Evolutionary conservation across 2,113 vertebrate genomes (phyloP).

Genomic region (Danionella cerebrum): DNA sequence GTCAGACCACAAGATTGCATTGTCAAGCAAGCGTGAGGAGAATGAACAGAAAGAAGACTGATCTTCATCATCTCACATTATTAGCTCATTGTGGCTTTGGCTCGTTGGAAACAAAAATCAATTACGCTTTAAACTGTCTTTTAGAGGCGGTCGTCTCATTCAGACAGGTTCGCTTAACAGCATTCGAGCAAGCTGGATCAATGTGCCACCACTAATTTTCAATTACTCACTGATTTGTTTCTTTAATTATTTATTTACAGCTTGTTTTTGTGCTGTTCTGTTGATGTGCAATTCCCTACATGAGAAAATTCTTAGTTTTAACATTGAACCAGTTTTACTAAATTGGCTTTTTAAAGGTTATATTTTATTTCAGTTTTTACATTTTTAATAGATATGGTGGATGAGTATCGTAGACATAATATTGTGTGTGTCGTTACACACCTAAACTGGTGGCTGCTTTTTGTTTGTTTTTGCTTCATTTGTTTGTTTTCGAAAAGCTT

Average conservation of each 20-base stretch:
- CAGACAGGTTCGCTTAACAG: slow-evolving; percentile 39
- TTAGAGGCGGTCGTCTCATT: slow-evolving; percentile 27
- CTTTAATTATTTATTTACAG: slow-evolving; percentile 37
- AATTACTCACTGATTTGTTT: slow-evolving; percentile 41
- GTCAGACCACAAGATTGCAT: background rate
- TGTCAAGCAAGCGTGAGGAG: background rate
- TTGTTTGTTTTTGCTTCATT: too few relatives aligned
- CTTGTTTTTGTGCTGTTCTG: slow-evolving; percentile 33
- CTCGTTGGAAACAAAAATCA: slow-evolving; percentile 44
- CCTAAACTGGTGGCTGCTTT: too few relatives aligned
- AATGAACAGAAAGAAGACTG: slow-evolving; percentile 4
- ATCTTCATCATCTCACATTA: slow-evolving; percentile 42
- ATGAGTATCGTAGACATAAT: too few relatives aligned
- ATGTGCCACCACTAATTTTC: slow-evolving; percentile 43
- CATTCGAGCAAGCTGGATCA: slow-evolving; percentile 40
- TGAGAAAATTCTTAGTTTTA: too few relatives aligned
- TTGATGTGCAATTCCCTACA: slow-evolving; percentile 10
- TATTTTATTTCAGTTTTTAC: too few relatives aligned
- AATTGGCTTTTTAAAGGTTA: too few relatives aligned
- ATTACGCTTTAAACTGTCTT: slow-evolving; percentile 45
- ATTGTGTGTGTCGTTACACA: too few relatives aligned
- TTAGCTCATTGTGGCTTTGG: slow-evolving; percentile 44
- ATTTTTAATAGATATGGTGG: too few relatives aligned
- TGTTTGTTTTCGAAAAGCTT: too few relatives aligned
- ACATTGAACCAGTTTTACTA: too few relatives aligned